Conservation (phyloP, 92 coral and sea anemone species). For the Metridium senile region DNA sequence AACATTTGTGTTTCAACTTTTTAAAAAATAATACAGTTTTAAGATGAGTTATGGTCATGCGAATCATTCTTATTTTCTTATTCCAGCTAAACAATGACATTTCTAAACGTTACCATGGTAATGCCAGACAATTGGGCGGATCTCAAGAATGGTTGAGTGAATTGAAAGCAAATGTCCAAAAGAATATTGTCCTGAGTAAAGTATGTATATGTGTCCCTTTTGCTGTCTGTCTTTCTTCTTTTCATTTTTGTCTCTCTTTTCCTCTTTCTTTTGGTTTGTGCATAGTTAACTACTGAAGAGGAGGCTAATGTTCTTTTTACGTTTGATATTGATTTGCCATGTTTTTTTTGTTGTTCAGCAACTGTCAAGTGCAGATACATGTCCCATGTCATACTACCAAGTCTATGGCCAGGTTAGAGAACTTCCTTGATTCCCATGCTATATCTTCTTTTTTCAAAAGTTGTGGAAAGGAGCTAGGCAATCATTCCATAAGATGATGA, state of each 20-base stretch:
- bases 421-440: background rate
- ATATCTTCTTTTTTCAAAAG: too few relatives aligned
- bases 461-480: too few relatives aligned
- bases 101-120: slow-evolving; percentile 18
- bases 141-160: slow-evolving; percentile 66
- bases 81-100: slow-evolving; percentile 47
- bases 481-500: too few relatives aligned
- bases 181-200: slow-evolving; percentile 58
- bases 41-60: background rate
- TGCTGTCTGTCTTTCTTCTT: too few relatives aligned
- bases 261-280: too few relatives aligned
- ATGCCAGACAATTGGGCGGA: slow-evolving; percentile 37
- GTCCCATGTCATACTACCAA: slow-evolving; percentile 89
- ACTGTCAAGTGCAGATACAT: slow-evolving; percentile 65
- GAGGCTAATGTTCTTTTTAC: too few relatives aligned
- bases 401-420: slow-evolving; percentile 94
- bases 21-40: too few relatives aligned
- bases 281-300: too few relatives aligned
- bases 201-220: slow-evolving; percentile 22
- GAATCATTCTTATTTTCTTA: background rate
- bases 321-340: too few relatives aligned
- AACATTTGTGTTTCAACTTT: too few relatives aligned
- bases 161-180: slow-evolving; percentile 57
- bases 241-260: too few relatives aligned
- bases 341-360: slow-evolving; percentile 43